These are phyloP conservation scores for Chiridota heheva DNA, from an alignment of 35 echinoderm and acorn worm genomes.

Conservation along the genomic window DNA sequence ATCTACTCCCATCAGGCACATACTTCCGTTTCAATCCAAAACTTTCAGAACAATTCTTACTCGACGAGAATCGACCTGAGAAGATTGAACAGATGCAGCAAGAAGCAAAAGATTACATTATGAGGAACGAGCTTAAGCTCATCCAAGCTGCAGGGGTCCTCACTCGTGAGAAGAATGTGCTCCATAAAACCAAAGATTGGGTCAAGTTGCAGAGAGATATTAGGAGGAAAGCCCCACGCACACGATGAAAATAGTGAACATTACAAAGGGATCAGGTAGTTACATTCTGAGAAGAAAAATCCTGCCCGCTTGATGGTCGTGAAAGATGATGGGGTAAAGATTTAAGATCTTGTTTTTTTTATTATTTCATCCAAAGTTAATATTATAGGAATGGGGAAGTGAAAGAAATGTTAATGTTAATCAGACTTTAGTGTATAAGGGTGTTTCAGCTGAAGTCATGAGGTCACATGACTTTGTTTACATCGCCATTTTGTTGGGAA, in stretches of 20 bases:
- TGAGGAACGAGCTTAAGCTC: slow-evolving; percentile 68
- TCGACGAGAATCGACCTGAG: slow-evolving; percentile 91
- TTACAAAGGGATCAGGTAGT: too few relatives aligned
- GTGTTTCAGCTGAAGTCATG: too few relatives aligned
- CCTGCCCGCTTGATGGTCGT: background rate
- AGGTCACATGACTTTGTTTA: too few relatives aligned
- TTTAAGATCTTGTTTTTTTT: background rate
- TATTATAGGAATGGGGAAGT: too few relatives aligned
- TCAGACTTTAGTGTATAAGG: too few relatives aligned
- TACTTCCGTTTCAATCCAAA: slow-evolving; percentile 96
- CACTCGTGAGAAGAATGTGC: slow-evolving; percentile 51
- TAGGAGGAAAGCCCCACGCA: background rate
- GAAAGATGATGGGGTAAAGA: background rate
- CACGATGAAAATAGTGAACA: too few relatives aligned
- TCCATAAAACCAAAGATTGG: slow-evolving; percentile 72
- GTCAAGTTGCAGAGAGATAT: slow-evolving; percentile 58
- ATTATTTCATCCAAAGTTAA: too few relatives aligned
- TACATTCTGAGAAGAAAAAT: too few relatives aligned
- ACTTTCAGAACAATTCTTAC: slow-evolving; percentile 79
- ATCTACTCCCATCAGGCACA: slow-evolving; percentile 67
- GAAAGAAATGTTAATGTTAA: too few relatives aligned
- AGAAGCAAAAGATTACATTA: slow-evolving; percentile 71
- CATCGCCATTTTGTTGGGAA: too few relatives aligned
- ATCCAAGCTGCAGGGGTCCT: slow-evolving; percentile 62
- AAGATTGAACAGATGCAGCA: slow-evolving; percentile 77